Percentiles rank a stretch among this genome's conserved stretches.
phyloP scores from a whole-genome alignment of 2,113 vertebrate genomes.

The Apaloderma vittatum region DNA sequence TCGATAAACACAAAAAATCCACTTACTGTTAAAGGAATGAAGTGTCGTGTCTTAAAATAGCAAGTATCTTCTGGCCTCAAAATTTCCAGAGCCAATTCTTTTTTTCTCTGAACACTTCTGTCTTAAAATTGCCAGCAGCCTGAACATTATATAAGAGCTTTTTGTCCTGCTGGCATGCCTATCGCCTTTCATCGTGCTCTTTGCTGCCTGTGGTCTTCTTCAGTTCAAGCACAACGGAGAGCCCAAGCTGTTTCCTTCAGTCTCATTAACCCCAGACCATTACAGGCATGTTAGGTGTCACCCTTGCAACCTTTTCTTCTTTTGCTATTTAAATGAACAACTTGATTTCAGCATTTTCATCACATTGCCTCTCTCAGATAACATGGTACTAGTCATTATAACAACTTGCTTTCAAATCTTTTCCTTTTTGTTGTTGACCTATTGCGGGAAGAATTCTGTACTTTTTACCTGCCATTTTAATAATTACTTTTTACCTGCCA shows the following conservation, averaged over 20 bases:
- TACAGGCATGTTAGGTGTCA: not conserved
- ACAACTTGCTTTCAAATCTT: constrained; percentile 11
- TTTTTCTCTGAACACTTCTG: not conserved
- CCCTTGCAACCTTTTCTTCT: not conserved
- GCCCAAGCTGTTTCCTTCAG: constrained; percentile 38
- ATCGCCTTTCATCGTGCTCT: not conserved
- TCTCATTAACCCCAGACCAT: constrained; percentile 60
- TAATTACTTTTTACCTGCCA: not conserved
- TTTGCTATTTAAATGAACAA: constrained; percentile 47
- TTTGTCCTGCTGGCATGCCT: not conserved
- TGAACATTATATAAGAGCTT: constrained; percentile 27
- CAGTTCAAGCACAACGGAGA: constrained; percentile 24
- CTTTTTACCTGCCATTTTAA: not conserved
- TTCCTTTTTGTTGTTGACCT: constrained; percentile 1
- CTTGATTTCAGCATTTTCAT: constrained; percentile 10
- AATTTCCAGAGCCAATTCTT: not conserved
- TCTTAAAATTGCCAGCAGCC: constrained; percentile 46
- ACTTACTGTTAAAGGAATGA: not conserved
- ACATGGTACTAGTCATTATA: not conserved
- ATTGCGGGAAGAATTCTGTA: not conserved
- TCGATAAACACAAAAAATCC: not conserved
- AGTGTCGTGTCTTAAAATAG: not conserved
- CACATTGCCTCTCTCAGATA: not conserved
- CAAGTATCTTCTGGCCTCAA: not conserved
- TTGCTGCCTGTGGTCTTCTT: not conserved